Evolutionary conservation across 1,140 invertebrate genomes (phyloP).

Genomic region (Adoxophyes honmai): DNA sequence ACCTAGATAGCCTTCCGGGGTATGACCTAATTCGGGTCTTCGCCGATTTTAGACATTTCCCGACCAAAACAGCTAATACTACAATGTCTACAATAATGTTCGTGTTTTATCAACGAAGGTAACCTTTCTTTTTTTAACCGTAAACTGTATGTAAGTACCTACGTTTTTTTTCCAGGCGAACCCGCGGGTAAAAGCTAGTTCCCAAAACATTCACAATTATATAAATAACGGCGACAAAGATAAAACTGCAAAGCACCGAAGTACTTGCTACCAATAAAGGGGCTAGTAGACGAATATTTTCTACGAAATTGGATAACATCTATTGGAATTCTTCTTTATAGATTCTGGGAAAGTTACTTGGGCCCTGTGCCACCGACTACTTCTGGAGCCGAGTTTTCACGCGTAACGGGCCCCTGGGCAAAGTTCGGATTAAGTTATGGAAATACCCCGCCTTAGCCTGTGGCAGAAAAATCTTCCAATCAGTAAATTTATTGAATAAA

Average conservation of each 20-base stretch:
- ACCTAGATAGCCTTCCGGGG: too few species aligned
- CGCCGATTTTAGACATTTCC: too few species aligned
- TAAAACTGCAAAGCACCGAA: slow-evolving; percentile 17
- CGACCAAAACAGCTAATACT: too few species aligned
- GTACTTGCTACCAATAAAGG: slow-evolving; percentile 24
- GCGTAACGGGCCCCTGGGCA: neutral
- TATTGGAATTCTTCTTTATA: neutral
- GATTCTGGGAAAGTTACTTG: neutral
- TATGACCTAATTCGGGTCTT: too few species aligned
- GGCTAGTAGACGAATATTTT: slow-evolving; percentile 22
- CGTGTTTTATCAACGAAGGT: too few species aligned
- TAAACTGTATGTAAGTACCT: too few species aligned
- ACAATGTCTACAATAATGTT: too few species aligned
- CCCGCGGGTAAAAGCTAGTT: too few species aligned
- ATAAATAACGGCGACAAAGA: too few species aligned
- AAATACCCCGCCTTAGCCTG: neutral
- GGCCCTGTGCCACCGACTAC: neutral
- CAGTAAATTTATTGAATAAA: slow-evolving; percentile 2
- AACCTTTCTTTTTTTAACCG: too few species aligned
- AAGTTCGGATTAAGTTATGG: neutral
- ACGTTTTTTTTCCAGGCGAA: too few species aligned
- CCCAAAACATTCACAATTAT: too few species aligned
- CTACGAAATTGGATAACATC: slow-evolving; percentile 27
- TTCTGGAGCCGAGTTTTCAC: neutral
- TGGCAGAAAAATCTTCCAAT: slow-evolving; percentile 1